Base-by-base conservation (phyloP, 2,888 invertebrate genomes). In the Eupithecia pulchellata region DNA sequence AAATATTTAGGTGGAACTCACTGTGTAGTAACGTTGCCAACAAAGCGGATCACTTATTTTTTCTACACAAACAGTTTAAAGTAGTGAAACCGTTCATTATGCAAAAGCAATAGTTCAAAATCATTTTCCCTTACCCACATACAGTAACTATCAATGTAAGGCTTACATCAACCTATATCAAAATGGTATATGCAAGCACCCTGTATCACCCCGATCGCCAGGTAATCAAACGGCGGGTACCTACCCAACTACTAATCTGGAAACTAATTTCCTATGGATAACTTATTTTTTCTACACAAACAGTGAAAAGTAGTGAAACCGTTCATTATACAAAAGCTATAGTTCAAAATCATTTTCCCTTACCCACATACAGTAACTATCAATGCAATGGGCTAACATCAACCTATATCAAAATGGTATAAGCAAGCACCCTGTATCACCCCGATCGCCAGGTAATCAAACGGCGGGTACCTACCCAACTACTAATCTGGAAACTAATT, bases 401-500 rank as follows among this genome's bases (percentile, higher is more conserved):
- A 52, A 52, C 58, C 64, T 72, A 66, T 69, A 73, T 69, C 64
- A 64, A 60, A 61, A 34, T 20, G 34, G 25, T 36, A 30, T 47
- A 64, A 64, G 58, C 63, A 68, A 69, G 66, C 66, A 64, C 66
- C 60, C 66, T 66, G n/a, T 69, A 60, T 67, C 68, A 60, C 68
- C 69, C 71, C 63, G 69, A 65, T 71, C 71, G 71, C 69, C 67
- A 73, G 65, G 73, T 75, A 72, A 76, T 77, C 77, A 76, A 77
- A 76, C 77, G 75, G 73, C 2, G 57, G 58, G 58, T 64, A 74
- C 76, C 75, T 74, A 71, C 74, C 77, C 70, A 68, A 75, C 77
- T 79, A 83, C 82, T 82, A 83, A 79, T 84, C 78, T 79, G 82
- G 79, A 80, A 84, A 83, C 83, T 86, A 86, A 86, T 87, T 89